These are phyloP conservation scores for Minunthozetes semirufus DNA, from an alignment of 2,888 invertebrate genomes.

Conservation along the genomic window DNA sequence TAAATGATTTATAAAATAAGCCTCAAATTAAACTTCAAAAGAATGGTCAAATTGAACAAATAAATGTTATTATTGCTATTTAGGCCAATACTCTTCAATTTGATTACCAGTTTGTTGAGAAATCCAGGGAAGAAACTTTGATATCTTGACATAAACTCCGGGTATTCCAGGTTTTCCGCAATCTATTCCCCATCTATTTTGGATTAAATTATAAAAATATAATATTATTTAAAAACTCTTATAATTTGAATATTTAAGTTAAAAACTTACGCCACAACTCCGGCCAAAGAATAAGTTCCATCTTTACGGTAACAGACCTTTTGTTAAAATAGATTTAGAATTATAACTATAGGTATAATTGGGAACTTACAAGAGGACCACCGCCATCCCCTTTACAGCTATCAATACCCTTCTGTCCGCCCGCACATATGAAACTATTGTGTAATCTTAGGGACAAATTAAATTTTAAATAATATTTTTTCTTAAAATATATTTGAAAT, in stretches of 20 bases:
- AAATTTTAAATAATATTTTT: neutral
- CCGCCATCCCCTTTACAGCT: slow-evolving; percentile 60
- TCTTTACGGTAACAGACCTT: slow-evolving; percentile 44
- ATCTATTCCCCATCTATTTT: slow-evolving; percentile 48
- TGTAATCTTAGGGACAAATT: slow-evolving; percentile 55
- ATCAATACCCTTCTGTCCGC: slow-evolving; percentile 56
- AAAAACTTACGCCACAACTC: slow-evolving; percentile 40
- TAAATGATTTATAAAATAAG: neutral
- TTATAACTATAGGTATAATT: neutral
- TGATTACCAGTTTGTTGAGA: slow-evolving; percentile 37
- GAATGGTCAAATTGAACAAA: too few relatives aligned
- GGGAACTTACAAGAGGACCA: slow-evolving; percentile 44
- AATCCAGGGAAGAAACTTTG: slow-evolving; percentile 44
- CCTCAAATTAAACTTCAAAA: neutral
- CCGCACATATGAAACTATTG: slow-evolving; percentile 63
- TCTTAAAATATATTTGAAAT: neutral
- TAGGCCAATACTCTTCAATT: slow-evolving; percentile 39
- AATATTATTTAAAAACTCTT: neutral
- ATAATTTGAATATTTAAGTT: too few relatives aligned
- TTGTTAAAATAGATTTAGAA: neutral
- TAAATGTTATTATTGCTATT: neutral
- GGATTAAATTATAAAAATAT: slow-evolving; percentile 30
- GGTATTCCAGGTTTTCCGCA: slow-evolving; percentile 47
- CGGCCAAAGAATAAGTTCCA: slow-evolving; percentile 44
- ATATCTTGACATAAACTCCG: slow-evolving; percentile 47